Conservation (phyloP, 2,797 vertebrate genomes). For the Etheostoma nigrum region DNA sequence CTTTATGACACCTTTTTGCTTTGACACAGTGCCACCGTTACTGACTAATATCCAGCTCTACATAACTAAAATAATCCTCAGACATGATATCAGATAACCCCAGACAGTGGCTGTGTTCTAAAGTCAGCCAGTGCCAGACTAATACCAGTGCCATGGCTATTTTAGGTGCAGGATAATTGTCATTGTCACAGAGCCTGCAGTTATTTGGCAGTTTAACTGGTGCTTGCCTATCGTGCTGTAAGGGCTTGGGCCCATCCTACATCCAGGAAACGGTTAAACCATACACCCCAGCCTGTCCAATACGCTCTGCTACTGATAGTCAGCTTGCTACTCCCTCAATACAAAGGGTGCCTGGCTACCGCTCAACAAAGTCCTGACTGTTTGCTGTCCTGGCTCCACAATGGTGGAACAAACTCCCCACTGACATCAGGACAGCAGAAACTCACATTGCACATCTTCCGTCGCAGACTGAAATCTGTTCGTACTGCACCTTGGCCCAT, state of each 20-base stretch:
- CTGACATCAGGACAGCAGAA: no score
- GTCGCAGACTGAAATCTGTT: no score
- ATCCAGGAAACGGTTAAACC: not conserved
- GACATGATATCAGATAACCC: slow-evolving; percentile 30
- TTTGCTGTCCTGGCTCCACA: no score
- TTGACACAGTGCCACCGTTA: slow-evolving; percentile 17
- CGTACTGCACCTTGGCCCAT: no score
- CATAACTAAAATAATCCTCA: slow-evolving; percentile 50
- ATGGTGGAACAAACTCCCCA: no score
- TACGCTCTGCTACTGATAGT: no score
- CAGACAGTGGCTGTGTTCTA: slow-evolving; percentile 25
- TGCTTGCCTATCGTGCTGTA: not conserved
- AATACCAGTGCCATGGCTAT: slow-evolving; percentile 15
- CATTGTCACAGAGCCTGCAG: not conserved
- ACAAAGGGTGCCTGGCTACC: no score
- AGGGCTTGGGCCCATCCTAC: not conserved
- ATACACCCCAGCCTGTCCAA: no score
- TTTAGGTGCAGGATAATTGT: not conserved
- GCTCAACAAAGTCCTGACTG: no score
- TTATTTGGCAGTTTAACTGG: not conserved
- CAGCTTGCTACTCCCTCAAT: no score
- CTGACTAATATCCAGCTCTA: slow-evolving; percentile 10
- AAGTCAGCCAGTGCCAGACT: slow-evolving; percentile 37
- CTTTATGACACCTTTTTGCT: not conserved
- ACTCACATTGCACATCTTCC: no score